phyloP scores from a whole-genome alignment of 2,113 vertebrate species.

The Laticauda colubrina region DNA sequence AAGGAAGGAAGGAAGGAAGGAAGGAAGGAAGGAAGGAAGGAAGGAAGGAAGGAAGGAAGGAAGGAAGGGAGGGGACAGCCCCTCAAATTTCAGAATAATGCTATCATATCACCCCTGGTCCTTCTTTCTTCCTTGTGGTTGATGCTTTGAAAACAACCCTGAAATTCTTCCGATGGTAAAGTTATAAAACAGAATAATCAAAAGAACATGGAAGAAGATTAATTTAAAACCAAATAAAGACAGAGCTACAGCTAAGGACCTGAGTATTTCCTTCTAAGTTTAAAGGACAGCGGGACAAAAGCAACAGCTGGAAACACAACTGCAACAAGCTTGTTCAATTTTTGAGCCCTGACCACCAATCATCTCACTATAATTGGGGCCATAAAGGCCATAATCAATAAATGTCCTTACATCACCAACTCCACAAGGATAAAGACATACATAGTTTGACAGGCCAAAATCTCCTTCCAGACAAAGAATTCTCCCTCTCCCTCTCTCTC shows the following conservation, averaged over 20 bases:
- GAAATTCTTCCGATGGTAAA: not conserved
- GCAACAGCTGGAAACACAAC: not conserved
- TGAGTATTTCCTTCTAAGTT: not conserved
- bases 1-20: no score
- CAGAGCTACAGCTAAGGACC: not conserved
- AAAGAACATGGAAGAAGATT: not conserved
- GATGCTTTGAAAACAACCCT: not conserved
- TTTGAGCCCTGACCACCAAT: not conserved
- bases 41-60: no score
- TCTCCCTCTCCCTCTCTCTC: no score
- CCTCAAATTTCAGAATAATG: no score
- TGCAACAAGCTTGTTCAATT: not conserved
- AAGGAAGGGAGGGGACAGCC: no score
- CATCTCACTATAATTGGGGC: not conserved
- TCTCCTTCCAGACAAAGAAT: not conserved
- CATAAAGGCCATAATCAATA: not conserved
- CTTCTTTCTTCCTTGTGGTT: not conserved
- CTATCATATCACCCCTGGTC: no score
- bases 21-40: no score
- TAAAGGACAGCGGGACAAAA: not conserved
- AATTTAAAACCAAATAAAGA: not conserved
- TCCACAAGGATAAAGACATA: not conserved
- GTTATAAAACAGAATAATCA: not conserved
- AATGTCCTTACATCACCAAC: not conserved
- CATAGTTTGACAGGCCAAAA: not conserved